phyloP scores from a whole-genome alignment of 1,140 invertebrate species.

The Episyrphus balteatus region DNA sequence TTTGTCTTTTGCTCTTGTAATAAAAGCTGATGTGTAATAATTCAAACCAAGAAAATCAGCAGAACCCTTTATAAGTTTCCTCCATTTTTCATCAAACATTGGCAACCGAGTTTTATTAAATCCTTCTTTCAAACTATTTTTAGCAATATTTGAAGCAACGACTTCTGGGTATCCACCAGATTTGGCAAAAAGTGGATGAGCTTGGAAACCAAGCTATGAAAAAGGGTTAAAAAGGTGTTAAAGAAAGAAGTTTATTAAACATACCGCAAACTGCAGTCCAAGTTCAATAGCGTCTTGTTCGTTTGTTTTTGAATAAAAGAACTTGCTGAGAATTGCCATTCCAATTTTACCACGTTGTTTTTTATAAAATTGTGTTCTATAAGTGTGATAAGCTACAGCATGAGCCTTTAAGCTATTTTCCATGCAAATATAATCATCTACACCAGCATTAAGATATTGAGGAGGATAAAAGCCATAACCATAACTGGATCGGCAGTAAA shows the following conservation, averaged over 20 bases:
- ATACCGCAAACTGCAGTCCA: constrained; percentile 41
- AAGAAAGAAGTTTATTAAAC: constrained; percentile 1
- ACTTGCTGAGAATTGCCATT: constrained; percentile 42
- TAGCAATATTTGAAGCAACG: constrained; percentile 43
- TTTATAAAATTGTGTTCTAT: constrained; percentile 29
- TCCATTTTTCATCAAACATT: constrained; percentile 10
- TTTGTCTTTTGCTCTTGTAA: constrained; percentile 16
- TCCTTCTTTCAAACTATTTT: constrained; percentile 43
- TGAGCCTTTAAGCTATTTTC: constrained; percentile 45
- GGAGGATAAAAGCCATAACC: constrained; percentile 29
- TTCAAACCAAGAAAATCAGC: constrained; percentile 47
- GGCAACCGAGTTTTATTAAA: constrained; percentile 42
- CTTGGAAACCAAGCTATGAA: constrained; percentile 50
- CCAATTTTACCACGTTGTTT: constrained; percentile 37
- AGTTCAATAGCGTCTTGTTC: constrained; percentile 37
- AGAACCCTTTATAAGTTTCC: constrained; percentile 38
- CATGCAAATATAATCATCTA: constrained; percentile 40
- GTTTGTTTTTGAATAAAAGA: constrained; percentile 39
- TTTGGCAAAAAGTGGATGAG: constrained; percentile 48
- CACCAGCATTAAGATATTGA: constrained; percentile 31
- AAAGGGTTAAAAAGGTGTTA: background rate
- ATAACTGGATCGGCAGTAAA: background rate
- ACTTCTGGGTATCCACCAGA: constrained; percentile 50
- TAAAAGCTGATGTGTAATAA: constrained; percentile 43
- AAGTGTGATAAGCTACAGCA: constrained; percentile 40